Evolutionary conservation across 2,797 vertebrate species (phyloP).

Genomic region (Sebastes vulpes): DNA sequence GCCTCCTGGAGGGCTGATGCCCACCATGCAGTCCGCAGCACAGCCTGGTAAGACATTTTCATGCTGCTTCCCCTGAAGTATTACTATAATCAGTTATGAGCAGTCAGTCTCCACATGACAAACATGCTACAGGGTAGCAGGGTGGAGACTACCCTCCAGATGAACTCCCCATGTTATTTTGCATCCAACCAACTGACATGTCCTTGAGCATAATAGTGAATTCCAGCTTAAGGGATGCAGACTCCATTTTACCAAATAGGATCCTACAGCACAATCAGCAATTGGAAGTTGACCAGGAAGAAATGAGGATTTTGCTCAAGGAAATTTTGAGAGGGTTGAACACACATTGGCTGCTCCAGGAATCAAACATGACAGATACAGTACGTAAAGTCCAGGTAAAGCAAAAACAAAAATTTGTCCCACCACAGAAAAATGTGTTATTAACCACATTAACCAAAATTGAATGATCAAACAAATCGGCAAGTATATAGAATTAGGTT

Average conservation of each 20-base stretch:
- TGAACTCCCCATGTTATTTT: background rate
- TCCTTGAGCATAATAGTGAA: background rate
- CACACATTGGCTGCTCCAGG: background rate
- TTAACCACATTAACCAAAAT: too few relatives aligned
- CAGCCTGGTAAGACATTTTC: constrained; percentile 87
- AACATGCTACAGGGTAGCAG: background rate
- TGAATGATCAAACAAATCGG: too few relatives aligned
- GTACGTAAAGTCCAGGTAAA: background rate
- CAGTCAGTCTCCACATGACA: background rate
- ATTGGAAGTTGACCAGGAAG: background rate
- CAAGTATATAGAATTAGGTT: too few relatives aligned
- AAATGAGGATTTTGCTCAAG: background rate
- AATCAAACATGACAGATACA: background rate
- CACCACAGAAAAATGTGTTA: too few relatives aligned
- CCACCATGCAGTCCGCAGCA: constrained; percentile 92
- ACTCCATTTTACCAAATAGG: background rate
- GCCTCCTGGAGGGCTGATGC: constrained; percentile 93
- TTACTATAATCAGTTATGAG: background rate
- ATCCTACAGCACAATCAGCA: background rate
- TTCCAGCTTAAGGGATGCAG: background rate
- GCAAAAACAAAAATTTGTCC: too few relatives aligned
- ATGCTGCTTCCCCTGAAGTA: background rate
- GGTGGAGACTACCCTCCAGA: background rate
- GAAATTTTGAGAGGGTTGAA: background rate
- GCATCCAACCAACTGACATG: background rate